Base-by-base conservation (phyloP, 2,888 invertebrate species). In the Brachycybe producta region DNA sequence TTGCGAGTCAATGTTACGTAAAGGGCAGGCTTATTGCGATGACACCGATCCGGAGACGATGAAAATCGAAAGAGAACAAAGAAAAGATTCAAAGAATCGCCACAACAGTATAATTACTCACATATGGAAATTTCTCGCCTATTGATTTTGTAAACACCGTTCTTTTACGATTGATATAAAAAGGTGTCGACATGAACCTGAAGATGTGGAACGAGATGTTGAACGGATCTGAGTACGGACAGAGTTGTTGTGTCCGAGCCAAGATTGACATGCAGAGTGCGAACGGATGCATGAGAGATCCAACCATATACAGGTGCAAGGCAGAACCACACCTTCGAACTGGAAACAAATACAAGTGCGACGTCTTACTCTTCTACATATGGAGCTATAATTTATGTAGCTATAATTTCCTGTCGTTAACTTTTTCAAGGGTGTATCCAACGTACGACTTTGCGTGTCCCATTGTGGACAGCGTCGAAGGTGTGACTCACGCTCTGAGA, bases 401-500 rank as follows among this genome's bases (percentile, higher is more conserved):
- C 11, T 19, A 15, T n/a, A 23, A 21, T 27, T 39, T 21, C 41
- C 8, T 23, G 45, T 5, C 45, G 30, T 51, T 34, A 23, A 51
- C 45, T 56, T 54, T 48, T 56, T 58, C 57, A 67, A 92, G 92
- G 64, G 95, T 94, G 0, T 99, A 99, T 68, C 98, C 98, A 21
- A 99, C 98, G 0, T 99, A 99, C 64, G 98, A 99, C 71, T 99
- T 99, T 72, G 95, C 98, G 1, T 99, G 98, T 65, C 98, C 98
- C 0, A 94, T 99, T 63, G 97, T 99, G 44, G 98, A 99, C 69
- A 83, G 92, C 15, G 75, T 95, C 44, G 98, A 99, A 72, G 84
- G 86, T 49, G 94, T 99, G 17, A 99, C 98, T 0, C 98, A 99
- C 65, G 90, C 94, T 0, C 72, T 99, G 46, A 76, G 98, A 43